Conservation (phyloP, 1,140 invertebrate genomes). For the Batillaria attramentaria region DNA sequence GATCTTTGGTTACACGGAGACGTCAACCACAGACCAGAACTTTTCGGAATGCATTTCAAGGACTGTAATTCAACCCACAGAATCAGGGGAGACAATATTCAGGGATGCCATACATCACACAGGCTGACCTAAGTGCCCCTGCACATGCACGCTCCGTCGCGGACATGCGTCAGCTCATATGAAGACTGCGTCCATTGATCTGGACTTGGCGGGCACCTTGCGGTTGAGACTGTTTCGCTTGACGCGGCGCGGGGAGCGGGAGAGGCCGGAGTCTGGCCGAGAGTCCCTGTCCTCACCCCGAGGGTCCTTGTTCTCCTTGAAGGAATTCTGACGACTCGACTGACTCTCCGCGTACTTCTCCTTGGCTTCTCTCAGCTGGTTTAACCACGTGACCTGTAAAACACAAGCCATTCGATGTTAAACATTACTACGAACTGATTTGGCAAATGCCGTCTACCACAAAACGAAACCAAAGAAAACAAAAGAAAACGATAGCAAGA, state of each 20-base stretch:
- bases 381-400: slow-evolving; percentile 73
- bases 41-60: too few species aligned
- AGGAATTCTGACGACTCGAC: slow-evolving; percentile 39
- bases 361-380: slow-evolving; percentile 74
- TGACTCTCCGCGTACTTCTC: slow-evolving; percentile 73
- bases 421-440: not conserved
- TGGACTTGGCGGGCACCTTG: slow-evolving; percentile 44
- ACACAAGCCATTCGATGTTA: too few species aligned
- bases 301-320: slow-evolving; percentile 45
- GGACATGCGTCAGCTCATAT: slow-evolving; percentile 29
- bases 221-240: slow-evolving; percentile 22
- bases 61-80: too few species aligned
- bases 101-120: too few species aligned
- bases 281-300: slow-evolving; percentile 18
- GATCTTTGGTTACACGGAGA: too few species aligned
- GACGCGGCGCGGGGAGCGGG: slow-evolving; percentile 24
- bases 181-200: slow-evolving; percentile 52
- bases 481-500: not conserved
- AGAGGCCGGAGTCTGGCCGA: not conserved
- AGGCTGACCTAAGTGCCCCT: not conserved
- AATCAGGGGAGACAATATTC: too few species aligned
- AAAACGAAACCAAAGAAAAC: too few species aligned
- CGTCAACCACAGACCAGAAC: too few species aligned
- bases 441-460: too few species aligned
- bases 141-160: not conserved